Evolutionary conservation across 1,140 invertebrate genomes (phyloP).

Genomic region (Sweltsa coloradensis): DNA sequence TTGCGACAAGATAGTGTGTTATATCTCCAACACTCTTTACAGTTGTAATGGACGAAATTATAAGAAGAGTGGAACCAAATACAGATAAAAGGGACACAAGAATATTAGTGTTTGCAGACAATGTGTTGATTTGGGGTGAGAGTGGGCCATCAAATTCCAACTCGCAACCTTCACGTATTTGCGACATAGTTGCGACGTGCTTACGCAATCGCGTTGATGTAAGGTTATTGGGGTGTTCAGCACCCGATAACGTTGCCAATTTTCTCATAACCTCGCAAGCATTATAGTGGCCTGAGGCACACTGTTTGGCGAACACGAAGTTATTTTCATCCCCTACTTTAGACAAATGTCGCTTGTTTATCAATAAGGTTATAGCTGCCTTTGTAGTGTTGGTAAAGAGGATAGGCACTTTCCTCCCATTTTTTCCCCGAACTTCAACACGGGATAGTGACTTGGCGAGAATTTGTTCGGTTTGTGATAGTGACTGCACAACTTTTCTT

Average conservation of each 20-base stretch:
- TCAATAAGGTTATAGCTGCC: neutral
- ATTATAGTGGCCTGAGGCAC: neutral
- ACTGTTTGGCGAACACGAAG: neutral
- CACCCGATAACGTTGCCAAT: conserved; percentile 7
- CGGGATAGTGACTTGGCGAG: neutral
- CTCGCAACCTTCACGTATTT: conserved; percentile 13
- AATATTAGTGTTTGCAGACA: too few species aligned
- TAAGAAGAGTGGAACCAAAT: too few species aligned
- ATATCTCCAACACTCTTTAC: too few species aligned
- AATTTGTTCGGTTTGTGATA: conserved; percentile 2
- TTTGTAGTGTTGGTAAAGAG: neutral
- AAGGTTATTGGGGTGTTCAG: conserved; percentile 10
- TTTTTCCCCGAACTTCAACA: neutral
- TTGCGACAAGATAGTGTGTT: too few species aligned
- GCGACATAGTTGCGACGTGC: conserved; percentile 16
- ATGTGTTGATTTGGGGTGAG: too few species aligned
- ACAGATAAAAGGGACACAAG: too few species aligned
- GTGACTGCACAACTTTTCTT: neutral
- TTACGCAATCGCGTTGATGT: conserved; percentile 16
- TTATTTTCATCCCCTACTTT: neutral
- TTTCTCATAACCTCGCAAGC: conserved; percentile 2
- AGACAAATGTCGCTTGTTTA: neutral
- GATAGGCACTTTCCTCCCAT: conserved; percentile 6
- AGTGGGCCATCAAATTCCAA: conserved; percentile 15
- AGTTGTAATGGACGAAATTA: too few species aligned